Base-by-base conservation (phyloP, 1,140 invertebrate genomes). In the Zaprionus davidi region DNA sequence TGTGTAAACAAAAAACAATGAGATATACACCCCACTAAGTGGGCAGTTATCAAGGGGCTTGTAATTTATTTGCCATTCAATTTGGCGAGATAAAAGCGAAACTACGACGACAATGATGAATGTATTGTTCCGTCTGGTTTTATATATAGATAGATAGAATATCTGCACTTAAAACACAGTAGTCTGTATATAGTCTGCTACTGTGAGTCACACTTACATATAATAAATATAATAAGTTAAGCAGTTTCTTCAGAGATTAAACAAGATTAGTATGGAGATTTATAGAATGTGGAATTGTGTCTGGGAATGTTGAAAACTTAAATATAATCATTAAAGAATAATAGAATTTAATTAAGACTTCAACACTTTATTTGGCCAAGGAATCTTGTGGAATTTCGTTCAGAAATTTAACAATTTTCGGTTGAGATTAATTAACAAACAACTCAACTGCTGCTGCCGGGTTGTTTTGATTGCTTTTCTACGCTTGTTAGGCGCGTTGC, bases 361-460 rank as follows among this genome's bases (percentile, higher is more conserved):
- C 17, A 51, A 51, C 22, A 20, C n/a, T 20, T 20, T 41, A 41
- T 41, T 41, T 41, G n/a, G 15, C 13, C 34, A 56, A 55, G 49
- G 55, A 56, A 65, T 46, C 31, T 41, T 53, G 31, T 38, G 60
- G 46, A 46, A 46, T 68, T 58, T 59, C 34, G 62, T 9, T 63
- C 20, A 58, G 26, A 51, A 59, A 28, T 56, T 28, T 5, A 71
- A 65, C 60, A 38, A 44, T 65, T 65, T 60, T 71, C 46, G 71
- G 60, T 60, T 66, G 56, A 71, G 56, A 72, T 71, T 71, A 72
- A 76, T 71, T 66, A 66, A 62, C 38, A 46, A 60, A 60, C 60
- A 72, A 66, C 44, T 76, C 22, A 15, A 55, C 20, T 60, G 28
- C 41, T 44, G 60, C 68, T 64, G 73, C 60, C 62, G 69, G 60